Evolutionary conservation across 1,140 invertebrate species (phyloP).

Genomic region (Caenorhabditis inopinata): DNA sequence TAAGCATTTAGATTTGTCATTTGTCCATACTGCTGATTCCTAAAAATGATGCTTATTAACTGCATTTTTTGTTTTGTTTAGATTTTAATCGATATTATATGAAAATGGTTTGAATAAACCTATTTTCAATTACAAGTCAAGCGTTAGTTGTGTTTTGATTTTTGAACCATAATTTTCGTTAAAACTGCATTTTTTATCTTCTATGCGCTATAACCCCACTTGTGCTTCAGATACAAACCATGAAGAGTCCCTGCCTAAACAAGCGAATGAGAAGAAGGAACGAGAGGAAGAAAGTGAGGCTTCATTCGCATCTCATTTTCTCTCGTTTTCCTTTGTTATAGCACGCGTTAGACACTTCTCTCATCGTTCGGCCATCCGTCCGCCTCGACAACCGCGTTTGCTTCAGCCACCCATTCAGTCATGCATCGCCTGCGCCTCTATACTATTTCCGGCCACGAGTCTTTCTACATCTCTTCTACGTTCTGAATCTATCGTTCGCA

Average conservation of each 20-base stretch:
- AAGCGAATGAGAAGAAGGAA: not conserved
- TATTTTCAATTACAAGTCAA: no score
- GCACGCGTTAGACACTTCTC: not conserved
- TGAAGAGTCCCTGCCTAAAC: constrained; percentile 23
- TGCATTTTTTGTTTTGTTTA: no score
- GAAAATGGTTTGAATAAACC: no score
- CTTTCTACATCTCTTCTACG: not conserved
- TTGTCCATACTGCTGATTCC: constrained; percentile 4
- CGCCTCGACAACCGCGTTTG: not conserved
- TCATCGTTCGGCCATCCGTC: not conserved
- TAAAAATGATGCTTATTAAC: not conserved
- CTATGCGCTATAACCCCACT: not conserved
- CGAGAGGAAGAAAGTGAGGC: not conserved
- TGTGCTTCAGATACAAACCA: not conserved
- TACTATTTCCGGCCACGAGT: constrained; percentile 6
- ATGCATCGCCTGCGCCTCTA: constrained; percentile 8
- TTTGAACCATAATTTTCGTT: no score
- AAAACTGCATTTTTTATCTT: no score
- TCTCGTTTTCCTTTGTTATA: not conserved
- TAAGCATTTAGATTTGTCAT: constrained; percentile 18
- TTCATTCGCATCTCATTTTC: constrained; percentile 13
- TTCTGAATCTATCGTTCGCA: not conserved
- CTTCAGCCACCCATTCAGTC: constrained; percentile 29
- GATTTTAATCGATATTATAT: no score
- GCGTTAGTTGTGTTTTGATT: no score